Percentiles rank a stretch among this genome's conserved stretches.
phyloP scores from a whole-genome alignment of 2,113 vertebrate species.

The Malurus cyaneus region DNA sequence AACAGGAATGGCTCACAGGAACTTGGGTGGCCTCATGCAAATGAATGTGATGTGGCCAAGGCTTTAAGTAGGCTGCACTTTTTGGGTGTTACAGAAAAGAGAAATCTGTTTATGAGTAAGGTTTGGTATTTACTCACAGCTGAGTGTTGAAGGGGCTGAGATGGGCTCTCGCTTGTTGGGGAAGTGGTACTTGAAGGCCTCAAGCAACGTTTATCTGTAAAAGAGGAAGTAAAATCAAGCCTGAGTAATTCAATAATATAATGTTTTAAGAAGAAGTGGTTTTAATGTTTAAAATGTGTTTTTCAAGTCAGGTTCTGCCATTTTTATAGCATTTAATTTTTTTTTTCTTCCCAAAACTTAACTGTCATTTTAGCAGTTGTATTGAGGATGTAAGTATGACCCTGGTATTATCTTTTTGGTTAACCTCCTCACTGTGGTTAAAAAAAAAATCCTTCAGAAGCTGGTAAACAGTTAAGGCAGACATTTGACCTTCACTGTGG shows the following conservation, averaged over 20 bases:
- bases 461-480: neutral
- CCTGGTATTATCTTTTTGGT: neutral
- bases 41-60: neutral
- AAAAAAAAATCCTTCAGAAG: neutral
- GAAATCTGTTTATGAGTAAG: neutral
- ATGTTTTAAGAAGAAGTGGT: neutral
- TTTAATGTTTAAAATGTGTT: neutral
- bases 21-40: neutral
- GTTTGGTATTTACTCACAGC: slow-evolving; percentile 22
- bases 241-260: neutral
- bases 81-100: neutral
- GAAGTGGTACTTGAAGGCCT: neutral
- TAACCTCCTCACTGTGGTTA: neutral
- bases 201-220: slow-evolving; percentile 68
- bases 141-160: neutral
- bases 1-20: neutral
- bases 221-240: neutral
- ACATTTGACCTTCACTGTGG: neutral
- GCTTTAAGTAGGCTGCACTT: neutral
- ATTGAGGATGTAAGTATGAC: neutral
- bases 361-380: neutral
- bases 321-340: neutral
- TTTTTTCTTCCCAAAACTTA: neutral
- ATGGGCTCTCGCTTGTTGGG: accelerated
- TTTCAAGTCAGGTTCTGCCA: neutral